Evolutionary conservation across 2,888 invertebrate species (phyloP).

Genomic region (Ellobium chinense): DNA sequence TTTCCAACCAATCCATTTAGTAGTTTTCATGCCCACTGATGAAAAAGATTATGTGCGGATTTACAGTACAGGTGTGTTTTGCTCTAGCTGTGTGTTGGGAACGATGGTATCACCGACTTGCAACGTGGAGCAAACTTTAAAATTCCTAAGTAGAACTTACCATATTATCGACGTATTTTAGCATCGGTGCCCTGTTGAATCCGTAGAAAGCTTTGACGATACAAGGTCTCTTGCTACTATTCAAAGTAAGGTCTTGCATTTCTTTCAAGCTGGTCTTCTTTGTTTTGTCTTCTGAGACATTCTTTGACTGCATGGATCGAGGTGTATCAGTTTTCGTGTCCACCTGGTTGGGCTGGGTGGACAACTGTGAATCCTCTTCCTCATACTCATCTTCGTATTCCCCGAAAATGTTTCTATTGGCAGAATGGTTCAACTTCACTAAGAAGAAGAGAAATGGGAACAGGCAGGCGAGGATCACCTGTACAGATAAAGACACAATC

Average conservation of each 20-base stretch:
- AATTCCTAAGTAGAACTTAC: constrained; percentile 58
- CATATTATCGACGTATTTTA: constrained; percentile 74
- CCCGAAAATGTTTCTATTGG: constrained; percentile 53
- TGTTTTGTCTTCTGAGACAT: constrained; percentile 12
- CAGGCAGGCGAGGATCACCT: constrained; percentile 70
- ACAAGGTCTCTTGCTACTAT: constrained; percentile 57
- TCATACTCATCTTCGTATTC: constrained; percentile 24
- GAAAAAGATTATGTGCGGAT: too few relatives aligned
- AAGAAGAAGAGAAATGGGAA: constrained; percentile 69
- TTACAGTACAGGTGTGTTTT: too few relatives aligned
- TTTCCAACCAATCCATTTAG: too few relatives aligned
- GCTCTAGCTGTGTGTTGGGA: too few relatives aligned
- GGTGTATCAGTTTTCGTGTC: neutral
- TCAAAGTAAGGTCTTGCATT: constrained; percentile 58
- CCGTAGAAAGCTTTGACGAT: constrained; percentile 69
- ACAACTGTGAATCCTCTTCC: neutral
- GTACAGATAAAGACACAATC: constrained; percentile 15
- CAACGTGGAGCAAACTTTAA: too few relatives aligned
- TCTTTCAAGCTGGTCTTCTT: constrained; percentile 57
- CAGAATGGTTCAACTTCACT: constrained; percentile 72
- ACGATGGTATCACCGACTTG: too few relatives aligned
- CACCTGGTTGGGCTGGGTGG: neutral
- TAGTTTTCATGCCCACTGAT: too few relatives aligned
- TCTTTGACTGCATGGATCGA: constrained; percentile 15
- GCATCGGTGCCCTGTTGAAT: constrained; percentile 77